Conservation (phyloP, 2,888 invertebrate genomes). For the Parelbella ahira region DNA sequence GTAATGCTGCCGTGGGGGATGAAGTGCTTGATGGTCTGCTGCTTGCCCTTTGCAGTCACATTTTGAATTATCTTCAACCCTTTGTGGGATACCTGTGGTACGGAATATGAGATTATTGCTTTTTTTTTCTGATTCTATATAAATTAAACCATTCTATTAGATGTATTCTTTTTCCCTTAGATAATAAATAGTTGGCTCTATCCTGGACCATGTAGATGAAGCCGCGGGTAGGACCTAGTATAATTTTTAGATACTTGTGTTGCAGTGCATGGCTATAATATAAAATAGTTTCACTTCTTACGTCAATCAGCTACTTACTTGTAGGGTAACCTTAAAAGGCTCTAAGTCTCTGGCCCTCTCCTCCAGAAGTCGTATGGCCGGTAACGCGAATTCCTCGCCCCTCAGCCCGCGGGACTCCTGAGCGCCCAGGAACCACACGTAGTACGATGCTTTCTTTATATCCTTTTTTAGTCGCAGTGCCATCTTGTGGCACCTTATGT, state of each 20-base stretch:
- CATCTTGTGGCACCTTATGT: conserved; percentile 80
- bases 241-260: no score
- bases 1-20: conserved; percentile 96
- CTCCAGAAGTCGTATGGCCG: conserved; percentile 91
- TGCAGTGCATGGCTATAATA: no score
- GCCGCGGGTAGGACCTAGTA: no score
- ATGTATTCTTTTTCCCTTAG: no score
- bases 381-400: conserved; percentile 91
- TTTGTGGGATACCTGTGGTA: conserved; percentile 88
- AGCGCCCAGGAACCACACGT: conserved; percentile 97
- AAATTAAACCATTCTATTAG: no score
- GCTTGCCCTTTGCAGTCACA: conserved; percentile 74
- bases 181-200: no score
- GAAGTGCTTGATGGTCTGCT: conserved; percentile 93
- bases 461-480: conserved; percentile 90
- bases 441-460: conserved; percentile 94
- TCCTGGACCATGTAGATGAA: no score
- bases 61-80: conserved; percentile 96
- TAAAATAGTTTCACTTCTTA: no score
- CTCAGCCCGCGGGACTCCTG: conserved; percentile 94
- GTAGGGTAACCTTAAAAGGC: conserved; percentile 94
- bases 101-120: no score
- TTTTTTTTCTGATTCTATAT: no score
- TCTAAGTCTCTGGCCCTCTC: conserved; percentile 92
- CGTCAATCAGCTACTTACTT: no score